Conservation (phyloP, 2,797 vertebrate genomes). For the Schizopygopsis pylzovi region DNA sequence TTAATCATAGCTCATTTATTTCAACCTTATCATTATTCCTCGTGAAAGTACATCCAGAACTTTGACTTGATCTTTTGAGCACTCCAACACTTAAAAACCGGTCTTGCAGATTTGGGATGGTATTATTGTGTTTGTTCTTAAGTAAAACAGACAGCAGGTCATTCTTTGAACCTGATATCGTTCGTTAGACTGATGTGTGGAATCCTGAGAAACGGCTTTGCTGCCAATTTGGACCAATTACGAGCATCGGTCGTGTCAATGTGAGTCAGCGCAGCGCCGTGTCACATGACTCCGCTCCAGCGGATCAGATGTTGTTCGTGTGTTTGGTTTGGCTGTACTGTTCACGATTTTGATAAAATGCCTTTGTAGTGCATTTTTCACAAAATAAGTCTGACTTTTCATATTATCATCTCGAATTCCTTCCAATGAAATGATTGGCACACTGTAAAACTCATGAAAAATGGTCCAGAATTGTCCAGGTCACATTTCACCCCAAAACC, state of each 20-base stretch:
- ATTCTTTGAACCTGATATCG: conserved; percentile 26
- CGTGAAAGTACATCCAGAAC: conserved; percentile 23
- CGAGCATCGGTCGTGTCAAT: background rate
- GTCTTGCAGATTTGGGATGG: conserved; percentile 1
- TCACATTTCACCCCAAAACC: background rate
- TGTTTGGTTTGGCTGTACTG: conserved; percentile 19
- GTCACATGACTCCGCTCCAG: conserved; percentile 1
- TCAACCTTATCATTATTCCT: conserved; percentile 10
- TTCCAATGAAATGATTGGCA: background rate
- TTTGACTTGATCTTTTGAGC: background rate
- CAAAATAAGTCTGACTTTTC: background rate
- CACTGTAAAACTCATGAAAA: background rate
- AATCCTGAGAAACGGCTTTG: conserved; percentile 29
- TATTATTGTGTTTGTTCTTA: background rate
- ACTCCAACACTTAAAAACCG: background rate
- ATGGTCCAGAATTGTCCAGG: background rate
- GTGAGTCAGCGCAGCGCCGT: background rate
- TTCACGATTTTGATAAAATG: background rate
- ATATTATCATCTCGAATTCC: background rate
- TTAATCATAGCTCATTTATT: background rate
- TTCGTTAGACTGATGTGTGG: conserved; percentile 25
- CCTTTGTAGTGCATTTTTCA: conserved; percentile 1
- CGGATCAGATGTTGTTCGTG: background rate
- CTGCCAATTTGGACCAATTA: conserved; percentile 23
- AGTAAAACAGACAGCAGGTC: conserved; percentile 7